phyloP scores from a whole-genome alignment of 2,888 invertebrate genomes.

The Adineta ricciae region DNA sequence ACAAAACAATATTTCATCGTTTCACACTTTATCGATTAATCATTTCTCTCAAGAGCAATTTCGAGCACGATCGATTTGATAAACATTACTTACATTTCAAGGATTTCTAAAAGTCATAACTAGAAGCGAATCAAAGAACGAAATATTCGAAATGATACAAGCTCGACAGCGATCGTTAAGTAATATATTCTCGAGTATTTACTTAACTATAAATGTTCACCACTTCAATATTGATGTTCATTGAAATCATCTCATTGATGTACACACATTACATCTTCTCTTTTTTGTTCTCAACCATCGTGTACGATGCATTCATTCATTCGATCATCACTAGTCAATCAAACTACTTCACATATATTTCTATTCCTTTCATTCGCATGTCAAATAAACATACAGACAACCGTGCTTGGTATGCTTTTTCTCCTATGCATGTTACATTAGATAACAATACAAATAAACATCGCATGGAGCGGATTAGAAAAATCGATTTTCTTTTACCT shows the following conservation, averaged over 20 bases:
- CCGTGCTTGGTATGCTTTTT: not conserved
- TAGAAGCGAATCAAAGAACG: too few species aligned
- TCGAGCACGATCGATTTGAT: too few species aligned
- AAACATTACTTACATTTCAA: too few species aligned
- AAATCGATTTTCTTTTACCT: not conserved
- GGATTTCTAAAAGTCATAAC: too few species aligned
- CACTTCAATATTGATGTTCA: not conserved
- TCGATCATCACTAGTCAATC: not conserved
- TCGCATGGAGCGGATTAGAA: not conserved
- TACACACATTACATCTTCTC: not conserved
- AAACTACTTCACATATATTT: not conserved
- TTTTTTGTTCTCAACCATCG: not conserved
- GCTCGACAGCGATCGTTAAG: not conserved
- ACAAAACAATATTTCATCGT: too few species aligned
- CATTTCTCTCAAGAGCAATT: too few species aligned
- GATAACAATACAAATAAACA: not conserved
- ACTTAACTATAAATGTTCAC: not conserved
- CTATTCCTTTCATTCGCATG: not conserved
- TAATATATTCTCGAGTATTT: not conserved
- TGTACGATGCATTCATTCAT: too few species aligned
- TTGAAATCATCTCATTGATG: not conserved
- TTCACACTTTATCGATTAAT: too few species aligned
- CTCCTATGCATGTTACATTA: not conserved
- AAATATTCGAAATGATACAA: not conserved
- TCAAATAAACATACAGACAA: not conserved